Base-by-base conservation (phyloP, 1,140 invertebrate species). In the Macrobrachium rosenbergii region DNA sequence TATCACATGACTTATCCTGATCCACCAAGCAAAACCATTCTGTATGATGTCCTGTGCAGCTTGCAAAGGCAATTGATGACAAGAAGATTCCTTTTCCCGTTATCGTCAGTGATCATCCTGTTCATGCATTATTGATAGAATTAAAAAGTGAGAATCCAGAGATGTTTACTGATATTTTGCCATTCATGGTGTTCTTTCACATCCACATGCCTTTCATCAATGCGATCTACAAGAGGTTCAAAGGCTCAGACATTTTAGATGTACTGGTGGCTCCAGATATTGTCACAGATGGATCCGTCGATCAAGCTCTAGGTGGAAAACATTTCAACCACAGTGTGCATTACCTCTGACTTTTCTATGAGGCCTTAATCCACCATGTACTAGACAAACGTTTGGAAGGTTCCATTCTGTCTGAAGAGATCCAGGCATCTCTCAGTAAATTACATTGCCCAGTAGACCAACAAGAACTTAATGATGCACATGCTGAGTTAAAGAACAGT, bases 1-100 rank as follows among this genome's bases (percentile, higher is more conserved):
- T 78, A 78, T 52, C 43, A 59, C 76, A 78, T 78, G 76, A 58
- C 76, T 19, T 78, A 78, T 78, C 76, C 76, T 19, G 58, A 78
- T 52, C 76, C 28, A 14, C 7, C 76, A 16, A 58, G 37, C 52
- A 58, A 69, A 69, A 69, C 64, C n/a, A 69, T 69, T 28, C 28
- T 69, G n/a, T 69, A 69, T 69, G 64, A 69, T 69, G 64, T 69
- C n/a, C n/a, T 69, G 64, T 10, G n/a, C 28, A 69, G 64, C 64
- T 69, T 69, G 64, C 28, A 8, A n/a, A 69, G 16, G 8, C 64
- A 69, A 28, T 69, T 28, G 58, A 78, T 17, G 5, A 58, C 21
- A 78, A 58, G 19, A 52, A 78, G 10, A 78, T 78, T 59, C 76
- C 76, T 2, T 59, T 58, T 52, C 59, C 43, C 11, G 58, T 78